Evolutionary conservation across 37 sponge, comb jelly and placozoan genomes (phyloP).

Genomic region (Chondrosia reniformis): DNA sequence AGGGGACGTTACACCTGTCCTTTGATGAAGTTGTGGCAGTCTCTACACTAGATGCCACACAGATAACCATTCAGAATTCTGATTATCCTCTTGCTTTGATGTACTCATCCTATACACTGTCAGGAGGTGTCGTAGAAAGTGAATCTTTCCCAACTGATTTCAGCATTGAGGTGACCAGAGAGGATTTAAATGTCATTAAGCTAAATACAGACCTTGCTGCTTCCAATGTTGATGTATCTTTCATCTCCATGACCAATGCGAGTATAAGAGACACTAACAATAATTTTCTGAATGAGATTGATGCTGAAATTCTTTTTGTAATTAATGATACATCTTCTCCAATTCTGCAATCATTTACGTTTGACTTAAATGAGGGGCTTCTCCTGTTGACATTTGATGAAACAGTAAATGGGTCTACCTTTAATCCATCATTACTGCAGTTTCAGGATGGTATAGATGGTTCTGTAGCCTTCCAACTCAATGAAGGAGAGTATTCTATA

Average conservation of each 20-base stretch:
- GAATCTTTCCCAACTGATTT: slow-evolving; percentile 39
- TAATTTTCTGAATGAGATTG: slow-evolving; percentile 46
- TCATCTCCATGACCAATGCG: slow-evolving; percentile 37
- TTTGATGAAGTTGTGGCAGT: slow-evolving; percentile 71
- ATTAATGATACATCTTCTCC: slow-evolving; percentile 48
- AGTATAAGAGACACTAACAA: slow-evolving; percentile 51
- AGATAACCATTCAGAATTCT: slow-evolving; percentile 57
- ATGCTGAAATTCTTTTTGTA: background rate
- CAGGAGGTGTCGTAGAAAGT: slow-evolving; percentile 49
- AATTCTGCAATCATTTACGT: slow-evolving; percentile 38
- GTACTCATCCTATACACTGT: slow-evolving; percentile 37
- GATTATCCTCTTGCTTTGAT: background rate
- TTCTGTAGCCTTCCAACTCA: slow-evolving; percentile 33
- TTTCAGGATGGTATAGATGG: slow-evolving; percentile 30
- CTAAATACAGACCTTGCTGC: slow-evolving; percentile 42
- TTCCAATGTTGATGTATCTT: slow-evolving; percentile 38
- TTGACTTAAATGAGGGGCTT: slow-evolving; percentile 68
- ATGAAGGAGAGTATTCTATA: slow-evolving; percentile 37
- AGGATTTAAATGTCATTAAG: slow-evolving; percentile 80
- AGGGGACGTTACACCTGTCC: slow-evolving; percentile 42
- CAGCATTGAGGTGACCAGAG: slow-evolving; percentile 45
- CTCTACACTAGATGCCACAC: slow-evolving; percentile 47
- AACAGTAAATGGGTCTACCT: slow-evolving; percentile 60
- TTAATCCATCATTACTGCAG: slow-evolving; percentile 39
- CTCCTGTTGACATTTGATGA: slow-evolving; percentile 75